Evolutionary conservation across 2,113 vertebrate species (phyloP).

Genomic region (Bucco capensis): DNA sequence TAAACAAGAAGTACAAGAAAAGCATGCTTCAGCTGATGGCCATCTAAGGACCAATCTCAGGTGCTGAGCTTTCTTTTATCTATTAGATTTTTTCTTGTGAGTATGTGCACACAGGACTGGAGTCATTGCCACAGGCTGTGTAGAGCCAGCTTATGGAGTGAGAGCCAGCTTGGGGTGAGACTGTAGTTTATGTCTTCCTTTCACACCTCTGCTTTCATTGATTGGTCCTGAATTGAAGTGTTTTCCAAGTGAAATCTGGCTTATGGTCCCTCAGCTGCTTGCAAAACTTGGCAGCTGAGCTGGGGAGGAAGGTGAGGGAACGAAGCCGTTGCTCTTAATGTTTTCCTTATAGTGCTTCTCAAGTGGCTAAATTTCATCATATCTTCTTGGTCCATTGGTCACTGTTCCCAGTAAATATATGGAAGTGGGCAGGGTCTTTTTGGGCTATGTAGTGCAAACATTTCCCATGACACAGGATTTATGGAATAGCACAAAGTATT

Average conservation of each 20-base stretch:
- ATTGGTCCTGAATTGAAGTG: background rate
- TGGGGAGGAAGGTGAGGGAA: background rate
- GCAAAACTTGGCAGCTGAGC: background rate
- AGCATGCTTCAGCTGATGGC: rapidly evolving
- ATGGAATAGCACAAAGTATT: background rate
- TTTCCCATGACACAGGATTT: background rate
- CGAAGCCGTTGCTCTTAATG: background rate
- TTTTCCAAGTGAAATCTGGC: background rate
- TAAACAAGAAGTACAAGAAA: background rate
- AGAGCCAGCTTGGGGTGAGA: background rate
- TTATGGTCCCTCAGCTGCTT: background rate
- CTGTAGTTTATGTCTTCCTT: background rate
- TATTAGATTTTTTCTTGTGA: background rate
- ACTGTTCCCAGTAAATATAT: background rate
- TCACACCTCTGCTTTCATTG: background rate
- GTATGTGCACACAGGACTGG: background rate
- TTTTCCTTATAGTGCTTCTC: background rate
- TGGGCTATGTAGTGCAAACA: rapidly evolving
- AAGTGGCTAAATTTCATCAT: background rate
- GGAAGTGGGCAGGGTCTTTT: background rate
- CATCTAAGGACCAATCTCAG: rapidly evolving
- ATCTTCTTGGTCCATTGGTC: rapidly evolving
- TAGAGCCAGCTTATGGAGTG: background rate
- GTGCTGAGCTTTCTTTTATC: background rate
- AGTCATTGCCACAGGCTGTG: background rate